Percentiles rank a stretch among this genome's conserved stretches.
phyloP scores from a whole-genome alignment of 2,113 vertebrate genomes.

The Riparia riparia region DNA sequence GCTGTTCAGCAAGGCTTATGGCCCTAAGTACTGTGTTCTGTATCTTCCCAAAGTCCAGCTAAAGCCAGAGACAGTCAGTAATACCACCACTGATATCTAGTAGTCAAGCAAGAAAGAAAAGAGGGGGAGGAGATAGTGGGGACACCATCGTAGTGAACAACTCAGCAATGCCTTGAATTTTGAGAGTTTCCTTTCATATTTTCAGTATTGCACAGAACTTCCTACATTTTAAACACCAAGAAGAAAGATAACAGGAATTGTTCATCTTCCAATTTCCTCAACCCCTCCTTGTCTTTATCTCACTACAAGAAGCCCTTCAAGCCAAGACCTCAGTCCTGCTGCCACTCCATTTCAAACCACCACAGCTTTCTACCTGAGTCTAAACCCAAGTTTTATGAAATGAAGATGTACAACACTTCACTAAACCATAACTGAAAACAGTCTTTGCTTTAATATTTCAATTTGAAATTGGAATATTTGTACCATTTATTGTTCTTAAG shows the following conservation, averaged over 20 bases:
- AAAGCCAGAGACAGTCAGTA: background rate
- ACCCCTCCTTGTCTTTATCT: background rate
- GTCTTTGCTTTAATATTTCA: background rate
- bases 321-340: background rate
- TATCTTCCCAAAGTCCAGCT: background rate
- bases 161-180: background rate
- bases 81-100: background rate
- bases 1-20: background rate
- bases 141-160: background rate
- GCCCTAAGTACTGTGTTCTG: background rate
- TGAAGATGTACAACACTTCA: background rate
- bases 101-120: background rate
- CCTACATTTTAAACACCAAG: background rate
- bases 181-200: background rate
- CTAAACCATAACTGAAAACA: background rate
- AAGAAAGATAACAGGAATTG: background rate
- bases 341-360: background rate
- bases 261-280: background rate
- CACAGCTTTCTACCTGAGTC: background rate
- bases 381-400: background rate
- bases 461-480: background rate
- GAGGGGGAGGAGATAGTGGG: no score
- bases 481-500: background rate
- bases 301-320: background rate
- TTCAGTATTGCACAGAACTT: background rate